These are phyloP conservation scores for Bellardia bayeri DNA, from an alignment of 2,888 invertebrate species.

Conservation along the genomic window DNA sequence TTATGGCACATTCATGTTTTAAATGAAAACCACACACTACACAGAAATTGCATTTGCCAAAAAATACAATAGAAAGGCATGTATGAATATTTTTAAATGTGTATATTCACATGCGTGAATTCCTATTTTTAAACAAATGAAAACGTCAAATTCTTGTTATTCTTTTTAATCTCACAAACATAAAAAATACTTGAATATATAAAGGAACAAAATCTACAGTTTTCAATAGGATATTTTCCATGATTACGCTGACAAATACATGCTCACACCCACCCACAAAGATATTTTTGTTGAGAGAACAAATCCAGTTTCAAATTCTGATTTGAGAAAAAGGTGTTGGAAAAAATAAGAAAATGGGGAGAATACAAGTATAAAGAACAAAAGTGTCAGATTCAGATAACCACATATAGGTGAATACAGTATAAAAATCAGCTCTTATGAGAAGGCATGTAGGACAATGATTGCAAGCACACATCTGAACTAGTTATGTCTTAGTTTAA, in stretches of 20 bases:
- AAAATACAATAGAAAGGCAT: slow-evolving; percentile 3
- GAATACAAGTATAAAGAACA: slow-evolving; percentile 13
- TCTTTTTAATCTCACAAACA: slow-evolving; percentile 3
- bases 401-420: not conserved
- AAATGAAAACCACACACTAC: slow-evolving; percentile 16
- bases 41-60: slow-evolving; percentile 28
- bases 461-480: too few species aligned
- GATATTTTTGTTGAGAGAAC: slow-evolving; percentile 2
- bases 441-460: too few species aligned
- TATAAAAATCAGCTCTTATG: not conserved
- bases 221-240: slow-evolving; percentile 39
- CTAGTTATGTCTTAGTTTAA: too few species aligned
- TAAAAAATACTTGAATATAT: slow-evolving; percentile 25
- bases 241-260: slow-evolving; percentile 37
- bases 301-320: slow-evolving; percentile 39
- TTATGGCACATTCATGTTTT: not conserved
- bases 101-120: not conserved
- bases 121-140: slow-evolving; percentile 7
- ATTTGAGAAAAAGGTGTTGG: slow-evolving; percentile 28
- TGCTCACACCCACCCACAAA: not conserved
- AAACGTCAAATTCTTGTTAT: slow-evolving; percentile 18
- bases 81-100: not conserved
- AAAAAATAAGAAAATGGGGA: not conserved
- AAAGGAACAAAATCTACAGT: not conserved
- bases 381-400: slow-evolving; percentile 22